phyloP scores from a whole-genome alignment of 2,888 invertebrate species.

The Ypsolopha scabrella region DNA sequence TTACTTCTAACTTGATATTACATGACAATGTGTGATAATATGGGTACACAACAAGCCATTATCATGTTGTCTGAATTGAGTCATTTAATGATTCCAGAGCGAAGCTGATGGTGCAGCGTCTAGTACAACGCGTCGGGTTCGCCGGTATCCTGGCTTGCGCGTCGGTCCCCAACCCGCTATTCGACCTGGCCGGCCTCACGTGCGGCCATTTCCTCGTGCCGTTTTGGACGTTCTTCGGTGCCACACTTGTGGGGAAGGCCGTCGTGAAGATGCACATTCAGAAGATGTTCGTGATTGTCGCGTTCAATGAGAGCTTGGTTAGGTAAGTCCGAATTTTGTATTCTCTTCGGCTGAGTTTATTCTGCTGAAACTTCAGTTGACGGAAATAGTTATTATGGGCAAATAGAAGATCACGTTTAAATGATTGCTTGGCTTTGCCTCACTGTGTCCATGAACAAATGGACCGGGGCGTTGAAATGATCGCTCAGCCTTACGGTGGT shows the following conservation, averaged over 20 bases:
- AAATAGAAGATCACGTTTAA: too few relatives aligned
- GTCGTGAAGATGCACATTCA: constrained; percentile 98
- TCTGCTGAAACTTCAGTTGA: too few relatives aligned
- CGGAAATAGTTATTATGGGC: too few relatives aligned
- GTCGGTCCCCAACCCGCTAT: constrained; percentile 98
- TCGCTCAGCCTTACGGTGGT: too few relatives aligned
- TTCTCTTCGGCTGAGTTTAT: too few relatives aligned
- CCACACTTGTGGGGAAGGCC: constrained; percentile 97
- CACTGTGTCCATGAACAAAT: too few relatives aligned
- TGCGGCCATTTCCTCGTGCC: constrained; percentile 99
- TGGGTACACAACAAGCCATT: too few relatives aligned
- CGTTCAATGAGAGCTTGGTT: constrained; percentile 94
- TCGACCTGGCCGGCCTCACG: constrained; percentile 98
- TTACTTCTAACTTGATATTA: too few relatives aligned
- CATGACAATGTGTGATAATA: too few relatives aligned
- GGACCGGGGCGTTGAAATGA: too few relatives aligned
- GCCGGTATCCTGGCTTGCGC: constrained; percentile 97
- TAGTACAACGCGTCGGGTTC: constrained; percentile 96
- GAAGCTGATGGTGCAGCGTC: constrained; percentile 86
- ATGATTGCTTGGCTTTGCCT: too few relatives aligned
- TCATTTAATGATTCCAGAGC: constrained; percentile 54
- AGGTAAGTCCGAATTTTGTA: constrained; percentile 74
- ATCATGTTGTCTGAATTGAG: too few relatives aligned
- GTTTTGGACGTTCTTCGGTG: constrained; percentile 99
- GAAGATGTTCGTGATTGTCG: constrained; percentile 96